A percentile compares a stretch with the other conserved stretches of the same genome.
Conservation (phyloP, 2,888 invertebrate species). For the Macropis europaea region DNA sequence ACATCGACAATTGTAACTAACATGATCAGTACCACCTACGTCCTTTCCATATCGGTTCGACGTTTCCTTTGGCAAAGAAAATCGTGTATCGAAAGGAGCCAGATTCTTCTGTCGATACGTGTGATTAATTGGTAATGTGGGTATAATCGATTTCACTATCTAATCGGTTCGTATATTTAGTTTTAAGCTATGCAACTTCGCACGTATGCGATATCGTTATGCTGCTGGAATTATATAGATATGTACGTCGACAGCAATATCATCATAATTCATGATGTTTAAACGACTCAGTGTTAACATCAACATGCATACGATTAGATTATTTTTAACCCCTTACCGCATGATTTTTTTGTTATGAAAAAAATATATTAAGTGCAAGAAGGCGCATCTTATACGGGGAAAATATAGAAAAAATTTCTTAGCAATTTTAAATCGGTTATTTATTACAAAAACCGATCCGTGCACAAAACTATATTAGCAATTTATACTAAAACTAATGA, state of each 20-base stretch:
- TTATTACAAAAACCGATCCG: no score
- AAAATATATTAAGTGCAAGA: no score
- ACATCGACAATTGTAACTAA: not conserved
- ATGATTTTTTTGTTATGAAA: no score
- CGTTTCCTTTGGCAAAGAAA: conserved; percentile 9
- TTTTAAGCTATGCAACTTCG: conserved; percentile 1
- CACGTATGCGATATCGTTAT: not conserved
- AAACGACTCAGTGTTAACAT: not conserved
- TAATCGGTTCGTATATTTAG: conserved; percentile 14
- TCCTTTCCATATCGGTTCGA: not conserved
- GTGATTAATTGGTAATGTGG: conserved; percentile 28
- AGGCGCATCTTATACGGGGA: no score
- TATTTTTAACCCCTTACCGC: no score
- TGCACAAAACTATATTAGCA: no score
- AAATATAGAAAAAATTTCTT: no score
- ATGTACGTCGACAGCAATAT: not conserved
- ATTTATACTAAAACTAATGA: no score
- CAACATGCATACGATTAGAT: not conserved
- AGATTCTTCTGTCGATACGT: conserved; percentile 23
- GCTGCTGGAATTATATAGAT: not conserved
- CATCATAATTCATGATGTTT: not conserved
- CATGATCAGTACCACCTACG: conserved; percentile 1
- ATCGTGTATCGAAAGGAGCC: not conserved
- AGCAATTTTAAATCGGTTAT: no score
- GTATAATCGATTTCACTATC: conserved; percentile 23